phyloP scores from a whole-genome alignment of 1,140 invertebrate species.

The Lasioglossum baleicum region DNA sequence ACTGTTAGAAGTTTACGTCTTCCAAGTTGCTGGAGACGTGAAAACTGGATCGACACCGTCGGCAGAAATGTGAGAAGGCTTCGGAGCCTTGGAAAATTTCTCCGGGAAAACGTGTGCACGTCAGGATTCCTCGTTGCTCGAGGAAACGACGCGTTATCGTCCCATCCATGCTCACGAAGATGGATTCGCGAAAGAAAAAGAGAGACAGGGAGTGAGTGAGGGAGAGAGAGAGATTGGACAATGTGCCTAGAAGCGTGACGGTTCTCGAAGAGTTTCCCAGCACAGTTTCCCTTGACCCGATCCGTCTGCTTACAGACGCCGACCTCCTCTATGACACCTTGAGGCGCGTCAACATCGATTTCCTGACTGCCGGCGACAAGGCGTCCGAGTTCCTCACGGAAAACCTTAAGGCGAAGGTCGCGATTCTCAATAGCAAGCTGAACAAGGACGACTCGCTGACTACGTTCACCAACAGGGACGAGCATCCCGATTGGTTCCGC shows the following conservation, averaged over 20 bases:
- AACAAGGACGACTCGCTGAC: constrained; percentile 81
- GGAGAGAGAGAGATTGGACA: neutral
- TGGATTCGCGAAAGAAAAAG: no score
- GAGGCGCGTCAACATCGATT: constrained; percentile 83
- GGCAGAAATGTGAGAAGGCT: no score
- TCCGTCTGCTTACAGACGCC: constrained; percentile 78
- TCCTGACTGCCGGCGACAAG: constrained; percentile 82
- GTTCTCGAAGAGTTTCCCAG: neutral
- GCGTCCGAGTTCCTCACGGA: constrained; percentile 84
- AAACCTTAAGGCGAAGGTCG: constrained; percentile 84
- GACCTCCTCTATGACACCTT: constrained; percentile 83
- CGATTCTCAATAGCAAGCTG: constrained; percentile 75
- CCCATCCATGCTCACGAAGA: no score
- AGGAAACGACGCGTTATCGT: no score
- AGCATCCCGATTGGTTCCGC: constrained; percentile 88
- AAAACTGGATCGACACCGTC: no score
- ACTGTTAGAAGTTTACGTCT: no score
- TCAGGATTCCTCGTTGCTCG: no score
- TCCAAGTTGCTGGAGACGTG: no score
- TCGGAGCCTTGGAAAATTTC: no score
- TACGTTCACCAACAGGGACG: constrained; percentile 80
- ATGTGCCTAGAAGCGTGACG: neutral
- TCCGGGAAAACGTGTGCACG: no score
- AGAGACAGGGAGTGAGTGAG: no score
- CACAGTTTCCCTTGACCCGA: neutral